phyloP scores from a whole-genome alignment of 2,113 vertebrate genomes.

The Triplophysa tibetana region DNA sequence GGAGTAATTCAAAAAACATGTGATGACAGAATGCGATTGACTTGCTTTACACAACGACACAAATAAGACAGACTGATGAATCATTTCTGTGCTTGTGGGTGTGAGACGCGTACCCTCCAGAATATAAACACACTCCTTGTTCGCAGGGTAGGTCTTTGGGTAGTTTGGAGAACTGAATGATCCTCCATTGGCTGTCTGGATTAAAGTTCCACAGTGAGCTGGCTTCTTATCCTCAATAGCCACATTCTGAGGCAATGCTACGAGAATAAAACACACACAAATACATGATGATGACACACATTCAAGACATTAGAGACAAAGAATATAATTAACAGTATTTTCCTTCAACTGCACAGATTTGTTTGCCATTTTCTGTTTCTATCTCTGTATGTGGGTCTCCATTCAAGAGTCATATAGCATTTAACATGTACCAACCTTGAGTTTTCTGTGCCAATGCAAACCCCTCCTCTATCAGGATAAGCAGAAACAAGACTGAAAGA shows the following conservation, averaged over 20 bases:
- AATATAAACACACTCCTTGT: conserved; percentile 93
- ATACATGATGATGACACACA: not conserved
- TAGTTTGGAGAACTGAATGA: conserved; percentile 93
- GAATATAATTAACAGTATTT: too few relatives aligned
- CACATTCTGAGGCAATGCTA: conserved; percentile 76
- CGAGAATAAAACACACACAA: not conserved
- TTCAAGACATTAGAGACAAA: not conserved
- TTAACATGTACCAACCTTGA: conserved; percentile 76
- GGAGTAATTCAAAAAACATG: too few relatives aligned
- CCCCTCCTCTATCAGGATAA: conserved; percentile 86
- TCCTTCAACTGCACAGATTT: too few relatives aligned
- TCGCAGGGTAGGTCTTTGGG: conserved; percentile 89
- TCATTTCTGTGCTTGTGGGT: not conserved
- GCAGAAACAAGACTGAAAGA: conserved; percentile 83
- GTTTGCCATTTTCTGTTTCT: not conserved
- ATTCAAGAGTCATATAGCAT: not conserved
- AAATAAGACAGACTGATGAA: not conserved
- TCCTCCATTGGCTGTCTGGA: conserved; percentile 87
- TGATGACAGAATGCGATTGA: not conserved
- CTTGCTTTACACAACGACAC: not conserved
- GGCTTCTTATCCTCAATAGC: conserved; percentile 64
- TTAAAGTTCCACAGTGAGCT: conserved; percentile 87
- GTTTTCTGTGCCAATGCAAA: conserved; percentile 88
- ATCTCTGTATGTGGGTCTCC: not conserved
- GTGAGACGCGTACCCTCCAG: conserved; percentile 84